Conservation (phyloP, 2,797 vertebrate species). For the Selene dorsalis region DNA sequence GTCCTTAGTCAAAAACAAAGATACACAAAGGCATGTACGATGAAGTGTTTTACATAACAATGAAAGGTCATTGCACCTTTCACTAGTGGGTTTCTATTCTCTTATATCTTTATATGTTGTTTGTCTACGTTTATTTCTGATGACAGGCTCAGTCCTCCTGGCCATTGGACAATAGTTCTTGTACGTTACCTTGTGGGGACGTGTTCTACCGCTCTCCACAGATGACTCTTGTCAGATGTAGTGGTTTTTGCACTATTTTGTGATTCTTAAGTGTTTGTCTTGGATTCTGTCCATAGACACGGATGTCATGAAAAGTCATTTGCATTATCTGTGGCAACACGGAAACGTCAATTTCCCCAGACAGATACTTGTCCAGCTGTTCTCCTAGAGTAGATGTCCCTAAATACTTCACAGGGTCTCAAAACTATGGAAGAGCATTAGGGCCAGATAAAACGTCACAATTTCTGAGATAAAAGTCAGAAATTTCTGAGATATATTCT, state of each 20-base stretch:
- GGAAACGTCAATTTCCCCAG: too few relatives aligned
- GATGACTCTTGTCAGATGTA: neutral
- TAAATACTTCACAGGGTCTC: too few relatives aligned
- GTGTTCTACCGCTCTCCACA: neutral
- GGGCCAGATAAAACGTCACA: too few relatives aligned
- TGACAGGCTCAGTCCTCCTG: neutral
- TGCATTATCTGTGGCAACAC: neutral
- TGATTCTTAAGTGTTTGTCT: neutral
- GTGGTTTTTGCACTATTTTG: neutral
- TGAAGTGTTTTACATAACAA: neutral
- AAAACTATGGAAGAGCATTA: too few relatives aligned
- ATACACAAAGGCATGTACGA: neutral
- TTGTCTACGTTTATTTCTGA: neutral
- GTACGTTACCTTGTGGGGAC: neutral
- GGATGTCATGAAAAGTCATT: neutral
- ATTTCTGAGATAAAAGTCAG: too few relatives aligned
- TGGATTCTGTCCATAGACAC: neutral
- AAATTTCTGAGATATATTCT: too few relatives aligned
- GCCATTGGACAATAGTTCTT: neutral
- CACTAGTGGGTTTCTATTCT: neutral
- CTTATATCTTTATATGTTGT: neutral
- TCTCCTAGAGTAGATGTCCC: too few relatives aligned
- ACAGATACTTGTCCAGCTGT: too few relatives aligned
- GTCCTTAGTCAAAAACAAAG: neutral
- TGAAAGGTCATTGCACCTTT: neutral